A percentile compares a stretch with the other conserved stretches of the same genome.
These are phyloP conservation scores for Tenthredo mesomela DNA, from an alignment of 2,888 invertebrate species.

Conservation along the genomic window DNA sequence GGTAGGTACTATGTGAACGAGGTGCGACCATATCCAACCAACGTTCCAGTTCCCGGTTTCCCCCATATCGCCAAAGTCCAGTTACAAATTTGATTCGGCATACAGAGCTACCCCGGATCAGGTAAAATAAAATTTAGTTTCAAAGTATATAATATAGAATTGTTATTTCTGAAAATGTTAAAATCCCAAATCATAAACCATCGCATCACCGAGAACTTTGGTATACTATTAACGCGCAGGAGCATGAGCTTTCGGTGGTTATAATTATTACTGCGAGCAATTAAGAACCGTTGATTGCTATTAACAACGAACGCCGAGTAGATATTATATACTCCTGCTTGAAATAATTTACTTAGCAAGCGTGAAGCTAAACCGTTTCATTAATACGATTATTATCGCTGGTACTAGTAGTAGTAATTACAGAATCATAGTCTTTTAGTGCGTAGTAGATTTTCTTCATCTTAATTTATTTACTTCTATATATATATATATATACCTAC, in stretches of 20 bases:
- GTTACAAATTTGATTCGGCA: conserved; percentile 24
- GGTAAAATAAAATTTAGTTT: too few species aligned
- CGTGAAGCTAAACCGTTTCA: conserved; percentile 45
- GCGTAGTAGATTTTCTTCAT: not conserved
- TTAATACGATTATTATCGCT: conserved; percentile 34
- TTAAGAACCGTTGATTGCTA: conserved; percentile 74
- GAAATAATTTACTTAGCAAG: conserved; percentile 48
- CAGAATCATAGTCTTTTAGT: not conserved
- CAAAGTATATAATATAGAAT: too few species aligned
- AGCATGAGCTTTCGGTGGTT: conserved; percentile 53
- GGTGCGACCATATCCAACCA: conserved; percentile 20
- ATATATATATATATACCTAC: too few species aligned
- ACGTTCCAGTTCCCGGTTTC: conserved; percentile 42
- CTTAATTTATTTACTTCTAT: too few species aligned
- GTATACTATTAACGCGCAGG: not conserved
- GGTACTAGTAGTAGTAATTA: not conserved
- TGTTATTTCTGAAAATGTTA: too few species aligned
- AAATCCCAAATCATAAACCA: not conserved
- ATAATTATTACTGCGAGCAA: conserved; percentile 71
- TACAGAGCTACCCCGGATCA: too few species aligned
- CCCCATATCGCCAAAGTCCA: conserved; percentile 30
- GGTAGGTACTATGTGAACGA: not conserved
- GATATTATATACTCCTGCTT: conserved; percentile 5
- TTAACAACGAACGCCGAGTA: conserved; percentile 59
- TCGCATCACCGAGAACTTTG: not conserved